Evolutionary conservation across 1,140 invertebrate species (phyloP).

Genomic region (Drosophila ercepeae): DNA sequence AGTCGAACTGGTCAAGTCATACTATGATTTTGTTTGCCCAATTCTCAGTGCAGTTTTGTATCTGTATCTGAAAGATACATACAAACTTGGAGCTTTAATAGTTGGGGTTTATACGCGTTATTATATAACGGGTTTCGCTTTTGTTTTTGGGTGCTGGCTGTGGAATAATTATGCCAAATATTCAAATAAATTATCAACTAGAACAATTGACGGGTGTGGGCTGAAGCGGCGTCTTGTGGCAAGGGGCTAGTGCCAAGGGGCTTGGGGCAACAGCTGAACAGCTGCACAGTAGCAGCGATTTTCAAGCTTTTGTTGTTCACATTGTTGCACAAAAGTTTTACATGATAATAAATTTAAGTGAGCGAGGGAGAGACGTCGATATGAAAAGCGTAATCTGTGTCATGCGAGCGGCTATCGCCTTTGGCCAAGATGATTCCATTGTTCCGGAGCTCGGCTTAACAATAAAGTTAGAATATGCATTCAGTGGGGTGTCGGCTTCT

Average conservation of each 20-base stretch:
- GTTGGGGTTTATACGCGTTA: constrained; percentile 41
- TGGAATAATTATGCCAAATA: constrained; percentile 70
- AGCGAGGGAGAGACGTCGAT: constrained; percentile 14
- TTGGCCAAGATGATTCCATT: constrained; percentile 8
- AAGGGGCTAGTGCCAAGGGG: not conserved
- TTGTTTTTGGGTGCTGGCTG: constrained; percentile 40
- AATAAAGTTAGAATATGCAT: constrained; percentile 6
- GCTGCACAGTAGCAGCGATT: constrained; percentile 65
- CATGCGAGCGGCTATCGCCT: constrained; percentile 20
- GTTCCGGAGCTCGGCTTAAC: constrained; percentile 2
- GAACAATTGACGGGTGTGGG: constrained; percentile 53
- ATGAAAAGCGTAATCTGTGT: constrained; percentile 36
- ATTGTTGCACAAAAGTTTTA: constrained; percentile 77
- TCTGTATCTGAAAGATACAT: constrained; percentile 55
- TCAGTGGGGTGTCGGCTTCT: constrained; percentile 13
- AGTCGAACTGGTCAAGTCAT: constrained; percentile 1
- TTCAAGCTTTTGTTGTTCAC: constrained; percentile 57
- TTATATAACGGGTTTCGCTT: constrained; percentile 43
- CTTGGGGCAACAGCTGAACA: constrained; percentile 12
- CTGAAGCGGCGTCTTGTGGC: not conserved
- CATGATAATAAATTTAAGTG: constrained; percentile 68
- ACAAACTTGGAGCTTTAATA: constrained; percentile 15
- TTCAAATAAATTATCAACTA: constrained; percentile 80
- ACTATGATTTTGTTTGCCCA: constrained; percentile 24
- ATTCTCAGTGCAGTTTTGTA: constrained; percentile 53